These are phyloP conservation scores for Lophotriccus pileatus DNA, from an alignment of 2,797 vertebrate species.

Conservation along the genomic window DNA sequence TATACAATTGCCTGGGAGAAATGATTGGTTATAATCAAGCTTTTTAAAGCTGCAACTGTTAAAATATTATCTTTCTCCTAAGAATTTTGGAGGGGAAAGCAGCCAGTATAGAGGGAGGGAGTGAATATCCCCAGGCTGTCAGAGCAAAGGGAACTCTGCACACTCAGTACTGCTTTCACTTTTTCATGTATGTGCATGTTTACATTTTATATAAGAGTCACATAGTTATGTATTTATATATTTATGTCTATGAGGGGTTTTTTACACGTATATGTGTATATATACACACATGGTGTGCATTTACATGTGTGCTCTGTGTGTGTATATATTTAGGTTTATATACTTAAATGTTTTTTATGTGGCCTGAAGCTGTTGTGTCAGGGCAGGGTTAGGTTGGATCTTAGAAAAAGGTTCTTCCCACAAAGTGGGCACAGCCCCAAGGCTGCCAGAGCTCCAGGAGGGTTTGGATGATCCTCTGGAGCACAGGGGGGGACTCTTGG, in stretches of 20 bases:
- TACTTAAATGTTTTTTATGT: not conserved
- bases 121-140: not conserved
- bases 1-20: slow-evolving; percentile 63
- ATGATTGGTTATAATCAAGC: slow-evolving; percentile 61
- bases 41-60: slow-evolving; percentile 65
- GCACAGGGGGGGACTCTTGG: not conserved
- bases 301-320: not conserved
- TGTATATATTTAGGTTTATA: not conserved
- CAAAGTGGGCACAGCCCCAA: not conserved
- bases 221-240: not conserved
- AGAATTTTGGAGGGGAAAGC: slow-evolving; percentile 12
- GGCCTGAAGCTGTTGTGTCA: not conserved
- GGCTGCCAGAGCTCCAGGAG: not conserved
- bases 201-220: not conserved
- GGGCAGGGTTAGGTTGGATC: not conserved
- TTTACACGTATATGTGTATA: not conserved
- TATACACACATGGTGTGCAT: no score
- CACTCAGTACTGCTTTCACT: fast-evolving
- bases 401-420: not conserved
- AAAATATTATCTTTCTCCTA: slow-evolving; percentile 60
- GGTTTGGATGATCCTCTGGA: not conserved
- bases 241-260: not conserved
- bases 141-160: not conserved
- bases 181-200: not conserved
- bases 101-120: not conserved